Base-by-base conservation (phyloP, 2,113 vertebrate species). In the Trogon surrucura region DNA sequence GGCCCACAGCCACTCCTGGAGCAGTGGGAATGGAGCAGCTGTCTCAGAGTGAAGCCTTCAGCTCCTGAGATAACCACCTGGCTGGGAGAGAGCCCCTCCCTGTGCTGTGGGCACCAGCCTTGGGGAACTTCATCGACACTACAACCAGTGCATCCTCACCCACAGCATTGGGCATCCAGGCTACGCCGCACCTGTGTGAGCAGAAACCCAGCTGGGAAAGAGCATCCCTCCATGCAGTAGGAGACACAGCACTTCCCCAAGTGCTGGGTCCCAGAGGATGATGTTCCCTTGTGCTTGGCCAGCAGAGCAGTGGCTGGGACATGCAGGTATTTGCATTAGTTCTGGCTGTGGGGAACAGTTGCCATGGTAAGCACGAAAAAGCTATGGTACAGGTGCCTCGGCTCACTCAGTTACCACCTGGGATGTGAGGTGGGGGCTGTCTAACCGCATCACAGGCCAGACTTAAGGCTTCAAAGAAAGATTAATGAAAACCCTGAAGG, bases 21-120 rank as follows among this genome's bases (percentile, higher is more conserved):
- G 5, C 1, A 2, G 79, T 98, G 98, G 97, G 98, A 98, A 96
- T 10, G 30, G 19, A 88, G 91, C 98, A 98, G 90, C 94, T 98
- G 98, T 73, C 38, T 47, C 61, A 53, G 21, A 25, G n/a, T 12
- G 4, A 85, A 93, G 41, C 80, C 86, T 95, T 97, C 86, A 91
- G 48, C 71, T 93, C 70, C 53, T 13, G 50, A 93, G 97, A 97
- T 96, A 97, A 98, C 17, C 10, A 1, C 62, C 61, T 38, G 34
- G 32, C 79, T n/a, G 17, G 36, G 48, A 79, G 27, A 80, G 23
- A 85, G 48, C 41, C 60, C 65, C 48, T 93, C 22, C 45, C 78
- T 57, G 41, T 74, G 45, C 3, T 12, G 26, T 26, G 8, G 44
- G 14, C 74, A 61, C 36, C 65, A 79, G 32, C 54, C 34, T 41